These are phyloP conservation scores for Cromileptes altivelis DNA, from an alignment of 2,113 vertebrate genomes.

Conservation along the genomic window DNA sequence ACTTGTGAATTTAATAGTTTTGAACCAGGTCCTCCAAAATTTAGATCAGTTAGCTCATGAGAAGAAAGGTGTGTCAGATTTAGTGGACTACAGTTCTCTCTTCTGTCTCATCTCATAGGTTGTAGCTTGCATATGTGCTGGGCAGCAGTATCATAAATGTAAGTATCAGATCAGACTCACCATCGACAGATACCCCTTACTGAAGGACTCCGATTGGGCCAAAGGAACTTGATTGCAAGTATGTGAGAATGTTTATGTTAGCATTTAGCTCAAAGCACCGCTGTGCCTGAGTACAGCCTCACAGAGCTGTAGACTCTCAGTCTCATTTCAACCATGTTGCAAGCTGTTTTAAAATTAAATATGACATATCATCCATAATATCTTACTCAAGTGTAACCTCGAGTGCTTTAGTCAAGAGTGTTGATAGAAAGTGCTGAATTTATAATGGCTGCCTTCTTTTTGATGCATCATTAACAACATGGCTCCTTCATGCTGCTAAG, in stretches of 20 bases:
- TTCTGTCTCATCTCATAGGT: not conserved
- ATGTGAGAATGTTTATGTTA: conserved; percentile 1
- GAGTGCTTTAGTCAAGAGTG: not conserved
- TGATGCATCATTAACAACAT: conserved; percentile 12
- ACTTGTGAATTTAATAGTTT: no score
- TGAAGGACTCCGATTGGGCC: not conserved
- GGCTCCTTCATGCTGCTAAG: not conserved
- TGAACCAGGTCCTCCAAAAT: no score
- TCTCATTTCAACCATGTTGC: no score
- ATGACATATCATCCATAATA: not conserved
- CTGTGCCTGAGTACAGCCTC: not conserved
- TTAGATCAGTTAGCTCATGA: no score
- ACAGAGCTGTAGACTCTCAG: not conserved
- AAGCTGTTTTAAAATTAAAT: not conserved
- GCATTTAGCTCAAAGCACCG: not conserved
- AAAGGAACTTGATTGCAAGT: not conserved
- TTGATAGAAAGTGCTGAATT: not conserved
- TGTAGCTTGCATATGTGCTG: not conserved
- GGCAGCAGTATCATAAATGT: not conserved
- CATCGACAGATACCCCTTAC: not conserved
- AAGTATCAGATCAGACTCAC: not conserved
- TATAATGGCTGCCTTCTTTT: not conserved
- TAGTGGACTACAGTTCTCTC: no score
- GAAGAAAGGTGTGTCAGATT: no score
- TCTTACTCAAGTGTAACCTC: not conserved